These are phyloP conservation scores for Gasterosteus nipponicus DNA, from an alignment of 2,113 vertebrate genomes.

Conservation along the genomic window DNA sequence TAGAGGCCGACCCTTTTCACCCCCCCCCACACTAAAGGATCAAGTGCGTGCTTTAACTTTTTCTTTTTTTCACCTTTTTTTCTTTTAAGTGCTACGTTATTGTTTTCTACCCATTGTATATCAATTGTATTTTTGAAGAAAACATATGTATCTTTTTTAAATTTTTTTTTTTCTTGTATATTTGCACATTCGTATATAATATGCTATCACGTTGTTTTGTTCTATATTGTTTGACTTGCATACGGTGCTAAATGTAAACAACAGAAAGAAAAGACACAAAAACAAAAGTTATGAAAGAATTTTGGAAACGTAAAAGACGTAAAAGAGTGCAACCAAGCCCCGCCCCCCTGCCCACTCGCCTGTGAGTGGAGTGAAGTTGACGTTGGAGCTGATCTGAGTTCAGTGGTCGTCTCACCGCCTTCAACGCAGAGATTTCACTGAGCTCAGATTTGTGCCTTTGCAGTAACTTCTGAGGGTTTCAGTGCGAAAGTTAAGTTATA, in stretches of 20 bases:
- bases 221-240: conserved; percentile 81
- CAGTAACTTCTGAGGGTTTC: conserved; percentile 40
- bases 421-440: conserved; percentile 27
- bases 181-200: conserved; percentile 90
- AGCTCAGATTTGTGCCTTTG: conserved; percentile 55
- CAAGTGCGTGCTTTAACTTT: conserved; percentile 90
- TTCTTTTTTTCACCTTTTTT: conserved; percentile 40
- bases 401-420: conserved; percentile 27
- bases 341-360: conserved; percentile 12
- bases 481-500: conserved; percentile 69
- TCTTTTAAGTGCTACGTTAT: conserved; percentile 61
- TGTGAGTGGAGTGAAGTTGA: conserved; percentile 31
- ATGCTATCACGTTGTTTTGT: conserved; percentile 87
- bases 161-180: conserved; percentile 83
- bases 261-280: conserved; percentile 75
- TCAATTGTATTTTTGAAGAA: conserved; percentile 86
- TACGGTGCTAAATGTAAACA: conserved; percentile 91
- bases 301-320: conserved; percentile 22
- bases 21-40: conserved; percentile 72
- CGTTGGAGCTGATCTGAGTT: conserved; percentile 31
- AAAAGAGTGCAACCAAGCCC: conserved; percentile 51
- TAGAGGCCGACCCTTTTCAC: conserved; percentile 75
- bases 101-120: conserved; percentile 59
- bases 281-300: conserved; percentile 56
- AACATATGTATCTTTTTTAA: conserved; percentile 87